Evolutionary conservation across 2,113 vertebrate genomes (phyloP).

Genomic region (Arizona elegans): DNA sequence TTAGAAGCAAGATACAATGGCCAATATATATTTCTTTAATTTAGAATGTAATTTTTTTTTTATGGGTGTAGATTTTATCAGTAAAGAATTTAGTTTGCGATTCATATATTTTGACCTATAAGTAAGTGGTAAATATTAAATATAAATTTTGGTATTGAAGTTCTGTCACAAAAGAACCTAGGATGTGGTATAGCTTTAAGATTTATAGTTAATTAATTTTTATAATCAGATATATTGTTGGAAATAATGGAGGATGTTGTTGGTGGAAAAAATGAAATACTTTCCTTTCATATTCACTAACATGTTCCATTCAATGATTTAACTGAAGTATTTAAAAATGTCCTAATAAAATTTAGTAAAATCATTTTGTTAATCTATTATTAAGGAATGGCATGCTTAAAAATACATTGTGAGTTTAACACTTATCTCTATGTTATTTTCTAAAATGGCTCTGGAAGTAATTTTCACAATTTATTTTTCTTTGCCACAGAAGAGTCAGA

Average conservation of each 20-base stretch:
- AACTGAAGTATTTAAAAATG: neutral
- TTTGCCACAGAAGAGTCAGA: neutral
- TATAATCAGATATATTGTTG: neutral
- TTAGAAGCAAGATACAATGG: neutral
- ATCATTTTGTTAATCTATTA: neutral
- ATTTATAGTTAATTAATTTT: neutral
- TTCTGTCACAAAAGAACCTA: neutral
- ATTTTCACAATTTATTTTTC: neutral
- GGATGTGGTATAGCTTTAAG: neutral
- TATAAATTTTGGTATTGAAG: neutral
- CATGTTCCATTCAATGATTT: neutral
- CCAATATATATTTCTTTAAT: neutral
- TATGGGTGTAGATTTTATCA: neutral
- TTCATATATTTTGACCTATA: neutral
- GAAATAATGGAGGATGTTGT: neutral
- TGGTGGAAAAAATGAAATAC: neutral
- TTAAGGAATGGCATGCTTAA: neutral
- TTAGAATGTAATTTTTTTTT: neutral
- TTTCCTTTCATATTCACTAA: neutral
- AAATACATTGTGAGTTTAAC: neutral
- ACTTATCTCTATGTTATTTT: neutral
- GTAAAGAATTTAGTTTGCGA: neutral
- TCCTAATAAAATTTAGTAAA: neutral
- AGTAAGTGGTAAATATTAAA: neutral
- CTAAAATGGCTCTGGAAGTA: neutral